Base-by-base conservation (phyloP, 2,797 vertebrate species). In the Orientallactaga sibirica region DNA sequence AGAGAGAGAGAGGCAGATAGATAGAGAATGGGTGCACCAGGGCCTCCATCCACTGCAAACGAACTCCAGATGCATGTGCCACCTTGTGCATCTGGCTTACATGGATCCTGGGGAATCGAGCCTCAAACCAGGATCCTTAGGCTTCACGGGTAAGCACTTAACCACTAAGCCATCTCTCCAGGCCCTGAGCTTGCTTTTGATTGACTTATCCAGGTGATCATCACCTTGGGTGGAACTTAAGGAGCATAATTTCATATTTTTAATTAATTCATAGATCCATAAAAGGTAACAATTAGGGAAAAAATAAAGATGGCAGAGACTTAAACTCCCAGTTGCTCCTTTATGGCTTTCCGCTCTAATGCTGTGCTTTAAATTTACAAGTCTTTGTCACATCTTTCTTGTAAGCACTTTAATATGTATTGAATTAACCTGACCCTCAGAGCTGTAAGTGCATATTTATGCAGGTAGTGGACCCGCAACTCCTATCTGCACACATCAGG, bases 301-400 rank as follows among this genome's bases (percentile, higher is more conserved):
- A 90, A 92, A 92, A 25, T 76, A 78, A 87, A 93, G 5, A 16
- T 87, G 18, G 92, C 7, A 67, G 55, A 90, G 55, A 67, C 48
- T 74, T 92, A 61, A 78, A 64, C 75, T 33, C 16, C 25, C 22
- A 25, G 9, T 85, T 64, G 27, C 33, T 89, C 18, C 43, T 77
- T 88, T 76, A 79, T 67, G n/a, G n/a, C 29, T 85, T 90, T 67
- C 52, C 64, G 37, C 64, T 79, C 2, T 74, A 80, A 73, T 61
- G 43, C 80, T 75, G 66, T 14, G 19, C 70, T 94, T 93, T 88
- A 83, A 76, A 41, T 48, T 77, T 80, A 25, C 0, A 70, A 10
- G 3, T 86, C 89, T 77, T 82, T 71, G 41, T 55, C 64, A 52
- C 43, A 80, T 12, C 61, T 92, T 88, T 93, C 71, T 75, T 41